Percentiles rank a stretch among this genome's conserved stretches.
phyloP scores from a whole-genome alignment of 2,888 invertebrate species.

The Sphecodes monilicornis region DNA sequence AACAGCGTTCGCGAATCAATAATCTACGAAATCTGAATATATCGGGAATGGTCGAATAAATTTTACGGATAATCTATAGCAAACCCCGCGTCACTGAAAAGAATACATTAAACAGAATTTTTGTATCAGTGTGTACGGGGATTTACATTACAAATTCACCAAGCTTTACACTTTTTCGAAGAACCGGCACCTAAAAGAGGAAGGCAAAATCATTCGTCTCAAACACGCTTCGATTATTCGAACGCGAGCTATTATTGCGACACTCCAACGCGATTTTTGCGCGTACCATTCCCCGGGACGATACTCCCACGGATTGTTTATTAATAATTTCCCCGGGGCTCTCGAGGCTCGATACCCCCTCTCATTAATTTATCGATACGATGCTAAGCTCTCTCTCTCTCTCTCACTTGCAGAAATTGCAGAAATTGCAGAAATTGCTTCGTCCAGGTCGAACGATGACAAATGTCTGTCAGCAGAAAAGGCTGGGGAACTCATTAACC shows the following conservation, averaged over 20 bases:
- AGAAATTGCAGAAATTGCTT: slow-evolving; percentile 41
- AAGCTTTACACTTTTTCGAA: background rate
- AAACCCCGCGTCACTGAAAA: background rate
- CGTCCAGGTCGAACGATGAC: slow-evolving; percentile 61
- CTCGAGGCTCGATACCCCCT: background rate
- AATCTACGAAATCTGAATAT: background rate
- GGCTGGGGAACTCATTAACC: slow-evolving; percentile 67
- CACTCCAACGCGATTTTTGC: background rate
- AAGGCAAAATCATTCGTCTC: background rate
- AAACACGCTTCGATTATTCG: background rate
- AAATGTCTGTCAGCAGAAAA: slow-evolving; percentile 61
- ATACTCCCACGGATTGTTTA: background rate
- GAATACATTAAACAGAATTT: background rate
- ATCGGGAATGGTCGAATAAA: background rate
- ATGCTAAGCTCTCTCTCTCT: background rate
- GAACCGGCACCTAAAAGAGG: background rate
- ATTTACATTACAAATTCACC: background rate
- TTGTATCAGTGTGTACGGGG: background rate
- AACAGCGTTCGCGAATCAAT: slow-evolving; percentile 5
- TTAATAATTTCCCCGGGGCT: slow-evolving; percentile 6
- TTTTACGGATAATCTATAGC: background rate
- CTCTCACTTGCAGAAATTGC: background rate
- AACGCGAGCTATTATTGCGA: background rate
- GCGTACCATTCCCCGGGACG: background rate
- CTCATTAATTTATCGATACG: slow-evolving; percentile 11